Evolutionary conservation across 2,888 invertebrate species (phyloP), one percentile per base, ranked within the genome.

Genomic region (Scelioninae gen. 2): DNA sequence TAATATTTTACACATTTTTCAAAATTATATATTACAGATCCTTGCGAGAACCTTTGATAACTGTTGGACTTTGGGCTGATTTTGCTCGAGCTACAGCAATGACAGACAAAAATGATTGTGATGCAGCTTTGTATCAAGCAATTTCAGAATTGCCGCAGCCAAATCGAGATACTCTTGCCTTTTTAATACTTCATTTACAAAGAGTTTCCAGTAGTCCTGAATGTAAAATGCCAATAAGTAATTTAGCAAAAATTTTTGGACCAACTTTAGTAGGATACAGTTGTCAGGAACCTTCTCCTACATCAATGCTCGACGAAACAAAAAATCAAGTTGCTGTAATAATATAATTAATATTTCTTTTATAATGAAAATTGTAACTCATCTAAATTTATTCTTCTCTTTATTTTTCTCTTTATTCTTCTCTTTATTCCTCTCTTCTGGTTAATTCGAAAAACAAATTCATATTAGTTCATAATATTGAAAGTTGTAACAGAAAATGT

Each of bases 101-200:
- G 6, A 70, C 82, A 0, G 91, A 92, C 78, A 83, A 87, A 0
- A 86, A 87, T 63, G 92, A 93, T 78, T 89, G 91, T 0, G 88
- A 89, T 1, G 90, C 91, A 0, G 89, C 90, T 35, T 84, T 94
- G 1, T 91, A 91, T 82, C 92, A 94, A 77, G 92, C 94, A 0
- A 91, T 98, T 77, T 91, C 92, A 16, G 91, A 93, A 77, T 88
- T 99, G 80, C 98, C 98, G 7, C 93, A 92, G 80, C 93, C 98
- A 0, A 98, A 99, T 87, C 89, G 96, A 11, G 98, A 99, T 85
- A 97, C 98, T 0, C 88, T 99, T 58, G 97, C 98, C 0, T 98
- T 94, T 87, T 87, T 99, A 9, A 90, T 97, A 78, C 88, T 96
- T 69, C 98, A 99, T 87, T 89, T 98, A 78, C 95, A 96, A 86